phyloP scores from a whole-genome alignment of 1,140 invertebrate species.

The Plutomurus gul region DNA sequence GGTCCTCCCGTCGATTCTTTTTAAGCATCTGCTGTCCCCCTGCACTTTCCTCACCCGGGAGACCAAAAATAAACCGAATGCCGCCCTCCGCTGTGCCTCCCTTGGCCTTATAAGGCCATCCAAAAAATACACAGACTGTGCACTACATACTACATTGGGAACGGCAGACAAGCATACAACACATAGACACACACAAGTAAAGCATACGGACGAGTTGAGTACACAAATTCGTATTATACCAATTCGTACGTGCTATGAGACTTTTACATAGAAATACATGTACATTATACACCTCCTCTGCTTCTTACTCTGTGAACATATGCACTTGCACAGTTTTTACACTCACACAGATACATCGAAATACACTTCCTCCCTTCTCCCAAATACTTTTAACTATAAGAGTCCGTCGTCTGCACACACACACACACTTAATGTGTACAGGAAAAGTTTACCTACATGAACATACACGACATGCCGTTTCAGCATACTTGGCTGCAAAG shows the following conservation, averaged over 20 bases:
- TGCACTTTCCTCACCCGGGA: slow-evolving; percentile 51
- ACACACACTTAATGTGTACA: too few species aligned
- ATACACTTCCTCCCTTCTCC: not conserved
- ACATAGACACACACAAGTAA: not conserved
- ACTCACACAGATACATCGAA: not conserved
- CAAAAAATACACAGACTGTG: slow-evolving; percentile 44
- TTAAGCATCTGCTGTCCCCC: slow-evolving; percentile 47
- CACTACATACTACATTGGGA: too few species aligned
- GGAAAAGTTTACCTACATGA: too few species aligned
- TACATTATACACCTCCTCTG: not conserved
- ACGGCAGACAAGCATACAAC: not conserved
- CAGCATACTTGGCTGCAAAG: not conserved
- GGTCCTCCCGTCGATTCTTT: slow-evolving; percentile 38
- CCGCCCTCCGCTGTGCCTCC: slow-evolving; percentile 51
- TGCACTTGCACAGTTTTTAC: slow-evolving; percentile 20
- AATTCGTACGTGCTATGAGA: too few species aligned
- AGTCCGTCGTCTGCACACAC: not conserved
- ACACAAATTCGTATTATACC: too few species aligned
- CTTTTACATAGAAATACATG: not conserved
- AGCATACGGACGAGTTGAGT: not conserved
- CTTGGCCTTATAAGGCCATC: slow-evolving; percentile 54
- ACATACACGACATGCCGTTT: not conserved
- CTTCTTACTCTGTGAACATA: not conserved
- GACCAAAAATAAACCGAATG: slow-evolving; percentile 53
- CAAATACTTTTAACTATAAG: not conserved